A percentile compares a stretch with the other conserved stretches of the same genome.
phyloP scores from a whole-genome alignment of 2,113 vertebrate genomes.

The Empidonax traillii region DNA sequence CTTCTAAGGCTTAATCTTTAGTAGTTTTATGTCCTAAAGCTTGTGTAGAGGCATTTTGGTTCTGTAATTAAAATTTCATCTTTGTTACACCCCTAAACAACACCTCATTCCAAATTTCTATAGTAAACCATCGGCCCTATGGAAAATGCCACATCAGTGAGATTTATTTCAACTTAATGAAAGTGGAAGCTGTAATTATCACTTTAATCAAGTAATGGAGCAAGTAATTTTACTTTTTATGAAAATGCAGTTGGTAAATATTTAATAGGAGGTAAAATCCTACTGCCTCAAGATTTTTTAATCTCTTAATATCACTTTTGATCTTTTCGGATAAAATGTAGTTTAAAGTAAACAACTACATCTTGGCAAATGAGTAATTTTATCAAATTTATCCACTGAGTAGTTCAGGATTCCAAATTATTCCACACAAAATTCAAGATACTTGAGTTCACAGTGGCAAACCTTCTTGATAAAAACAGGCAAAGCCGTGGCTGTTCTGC shows the following conservation, averaged over 20 bases:
- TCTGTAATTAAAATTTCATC: neutral
- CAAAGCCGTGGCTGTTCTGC: neutral
- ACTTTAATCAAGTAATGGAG: neutral
- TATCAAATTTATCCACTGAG: neutral
- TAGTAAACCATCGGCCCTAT: neutral
- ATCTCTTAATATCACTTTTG: neutral
- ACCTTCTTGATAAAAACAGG: neutral
- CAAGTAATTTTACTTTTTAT: neutral
- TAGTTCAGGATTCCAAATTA: neutral
- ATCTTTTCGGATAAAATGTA: neutral
- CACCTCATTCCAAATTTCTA: neutral
- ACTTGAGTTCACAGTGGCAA: slow-evolving; percentile 1
- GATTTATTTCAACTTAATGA: neutral
- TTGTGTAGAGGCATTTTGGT: neutral
- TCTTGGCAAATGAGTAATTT: neutral
- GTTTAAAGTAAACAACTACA: neutral
- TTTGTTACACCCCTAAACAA: neutral
- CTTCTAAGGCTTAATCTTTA: neutral
- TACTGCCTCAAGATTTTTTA: neutral
- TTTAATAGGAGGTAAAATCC: neutral
- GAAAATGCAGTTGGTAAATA: neutral
- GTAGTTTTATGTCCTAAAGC: neutral
- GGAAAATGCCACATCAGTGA: neutral
- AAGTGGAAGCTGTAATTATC: neutral
- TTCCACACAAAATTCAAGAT: neutral